phyloP scores from a whole-genome alignment of 2,113 vertebrate species.

The Cottus gobio region DNA sequence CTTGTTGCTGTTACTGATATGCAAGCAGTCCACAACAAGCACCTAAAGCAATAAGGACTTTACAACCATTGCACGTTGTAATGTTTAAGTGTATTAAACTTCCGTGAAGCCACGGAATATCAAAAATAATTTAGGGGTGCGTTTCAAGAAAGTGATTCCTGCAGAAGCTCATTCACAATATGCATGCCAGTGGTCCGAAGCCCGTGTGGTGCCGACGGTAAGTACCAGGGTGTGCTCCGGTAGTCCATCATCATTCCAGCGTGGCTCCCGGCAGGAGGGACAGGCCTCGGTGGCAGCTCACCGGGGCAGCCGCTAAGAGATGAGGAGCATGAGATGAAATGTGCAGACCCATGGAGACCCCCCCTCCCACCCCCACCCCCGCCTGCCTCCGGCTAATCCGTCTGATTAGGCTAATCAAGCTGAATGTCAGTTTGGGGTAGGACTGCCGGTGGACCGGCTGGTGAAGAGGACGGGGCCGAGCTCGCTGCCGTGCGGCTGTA shows the following conservation, averaged over 20 bases:
- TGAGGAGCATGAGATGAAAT: slow-evolving; percentile 62
- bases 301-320: slow-evolving; percentile 61
- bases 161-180: slow-evolving; percentile 6
- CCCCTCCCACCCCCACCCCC: slow-evolving; percentile 1
- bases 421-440: slow-evolving; percentile 58
- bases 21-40: too few relatives aligned
- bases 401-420: slow-evolving; percentile 74
- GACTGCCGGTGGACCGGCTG: slow-evolving; percentile 47
- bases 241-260: slow-evolving; percentile 51
- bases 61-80: too few relatives aligned
- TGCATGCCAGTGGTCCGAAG: slow-evolving; percentile 9
- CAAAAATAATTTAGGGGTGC: neutral
- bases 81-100: too few relatives aligned
- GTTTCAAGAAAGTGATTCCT: neutral
- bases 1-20: neutral
- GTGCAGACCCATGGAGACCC: slow-evolving; percentile 45
- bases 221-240: slow-evolving; percentile 37
- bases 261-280: slow-evolving; percentile 38
- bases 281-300: slow-evolving; percentile 48
- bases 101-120: neutral
- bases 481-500: slow-evolving; percentile 33
- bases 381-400: slow-evolving; percentile 57
- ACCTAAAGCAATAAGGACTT: neutral
- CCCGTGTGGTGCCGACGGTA: slow-evolving; percentile 22
- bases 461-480: slow-evolving; percentile 44